Evolutionary conservation across 2,113 vertebrate genomes (phyloP).

Genomic region (Sitta europaea): DNA sequence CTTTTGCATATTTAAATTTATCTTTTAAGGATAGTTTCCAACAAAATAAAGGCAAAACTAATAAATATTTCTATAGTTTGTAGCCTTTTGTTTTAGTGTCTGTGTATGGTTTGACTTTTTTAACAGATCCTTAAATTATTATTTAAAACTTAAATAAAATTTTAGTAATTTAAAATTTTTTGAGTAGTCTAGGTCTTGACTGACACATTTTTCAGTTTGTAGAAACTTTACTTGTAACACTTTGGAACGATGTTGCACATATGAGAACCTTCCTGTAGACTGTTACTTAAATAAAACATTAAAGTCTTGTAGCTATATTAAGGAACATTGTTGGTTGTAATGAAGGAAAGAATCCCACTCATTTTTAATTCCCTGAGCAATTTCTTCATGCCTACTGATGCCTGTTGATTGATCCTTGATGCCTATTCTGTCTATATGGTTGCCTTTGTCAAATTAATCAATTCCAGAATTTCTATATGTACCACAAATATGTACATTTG

Average conservation of each 20-base stretch:
- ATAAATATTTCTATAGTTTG: neutral
- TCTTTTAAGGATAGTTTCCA: neutral
- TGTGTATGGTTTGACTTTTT: neutral
- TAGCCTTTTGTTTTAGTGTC: accelerated
- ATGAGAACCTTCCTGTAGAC: neutral
- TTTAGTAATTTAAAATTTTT: neutral
- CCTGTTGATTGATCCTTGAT: neutral
- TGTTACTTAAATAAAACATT: neutral
- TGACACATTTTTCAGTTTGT: neutral
- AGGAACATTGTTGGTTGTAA: neutral
- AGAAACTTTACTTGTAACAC: neutral
- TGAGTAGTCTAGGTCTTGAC: neutral
- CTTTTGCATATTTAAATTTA: neutral
- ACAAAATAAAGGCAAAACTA: neutral
- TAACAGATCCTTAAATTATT: neutral
- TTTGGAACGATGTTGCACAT: neutral
- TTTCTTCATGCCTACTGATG: neutral
- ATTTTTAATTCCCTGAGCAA: neutral
- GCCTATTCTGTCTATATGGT: neutral
- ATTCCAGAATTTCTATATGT: neutral
- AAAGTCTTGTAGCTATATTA: neutral
- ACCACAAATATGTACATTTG: neutral
- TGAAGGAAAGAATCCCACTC: neutral
- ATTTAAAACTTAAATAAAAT: neutral
- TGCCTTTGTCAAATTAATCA: neutral